phyloP scores from a whole-genome alignment of 2,888 invertebrate genomes.

The Caenorhabditis sp. region DNA sequence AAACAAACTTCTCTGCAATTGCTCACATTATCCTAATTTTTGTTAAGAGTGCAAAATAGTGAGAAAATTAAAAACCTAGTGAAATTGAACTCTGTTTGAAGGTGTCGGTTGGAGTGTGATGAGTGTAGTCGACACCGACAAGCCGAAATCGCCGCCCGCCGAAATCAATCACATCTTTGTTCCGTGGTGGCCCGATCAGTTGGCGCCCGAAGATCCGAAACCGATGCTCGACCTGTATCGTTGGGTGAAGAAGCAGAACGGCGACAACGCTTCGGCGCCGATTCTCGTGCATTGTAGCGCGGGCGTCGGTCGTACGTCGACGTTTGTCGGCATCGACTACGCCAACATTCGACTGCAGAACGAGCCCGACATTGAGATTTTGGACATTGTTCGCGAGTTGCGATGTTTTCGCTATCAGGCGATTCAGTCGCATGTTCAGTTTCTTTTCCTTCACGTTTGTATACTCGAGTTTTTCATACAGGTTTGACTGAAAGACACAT shows the following conservation, averaged over 20 bases:
- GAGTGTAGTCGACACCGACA: background rate
- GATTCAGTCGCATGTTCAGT: conserved; percentile 48
- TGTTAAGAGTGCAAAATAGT: too few species aligned
- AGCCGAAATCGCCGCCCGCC: conserved; percentile 6
- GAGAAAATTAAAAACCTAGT: too few species aligned
- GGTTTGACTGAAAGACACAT: too few species aligned
- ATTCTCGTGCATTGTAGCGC: conserved; percentile 60
- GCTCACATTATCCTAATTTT: too few species aligned
- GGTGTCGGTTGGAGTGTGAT: background rate
- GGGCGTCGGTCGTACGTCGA: conserved; percentile 57
- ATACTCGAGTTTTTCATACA: conserved; percentile 45
- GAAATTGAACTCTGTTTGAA: too few species aligned
- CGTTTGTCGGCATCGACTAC: conserved; percentile 53
- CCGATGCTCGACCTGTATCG: conserved; percentile 45
- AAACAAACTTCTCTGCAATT: too few species aligned
- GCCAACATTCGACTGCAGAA: conserved; percentile 34
- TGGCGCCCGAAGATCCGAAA: conserved; percentile 48
- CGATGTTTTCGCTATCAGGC: conserved; percentile 39
- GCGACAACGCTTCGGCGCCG: conserved; percentile 21
- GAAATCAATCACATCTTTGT: conserved; percentile 41
- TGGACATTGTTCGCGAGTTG: conserved; percentile 46
- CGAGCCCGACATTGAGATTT: conserved; percentile 34
- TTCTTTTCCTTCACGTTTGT: conserved; percentile 45
- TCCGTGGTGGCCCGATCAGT: conserved; percentile 55
- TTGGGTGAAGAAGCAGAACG: conserved; percentile 46